phyloP scores from a whole-genome alignment of 2,888 invertebrate species.

The Diarsia dahlii region DNA sequence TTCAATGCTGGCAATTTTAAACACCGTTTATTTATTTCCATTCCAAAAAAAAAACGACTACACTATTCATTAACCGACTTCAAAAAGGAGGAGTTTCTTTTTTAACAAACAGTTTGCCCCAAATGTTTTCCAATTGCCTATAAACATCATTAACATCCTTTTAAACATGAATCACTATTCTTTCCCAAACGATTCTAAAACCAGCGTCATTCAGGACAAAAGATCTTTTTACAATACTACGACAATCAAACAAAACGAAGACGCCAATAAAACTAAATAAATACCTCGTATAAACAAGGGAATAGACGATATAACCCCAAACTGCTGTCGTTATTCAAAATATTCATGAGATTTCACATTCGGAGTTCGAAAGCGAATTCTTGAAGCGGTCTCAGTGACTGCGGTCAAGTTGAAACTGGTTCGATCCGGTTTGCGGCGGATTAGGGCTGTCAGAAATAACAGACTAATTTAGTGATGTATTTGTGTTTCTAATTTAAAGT shows the following conservation, averaged over 20 bases:
- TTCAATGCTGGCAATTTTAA: neutral
- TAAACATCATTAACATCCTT: neutral
- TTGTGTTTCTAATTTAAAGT: slow-evolving; percentile 32
- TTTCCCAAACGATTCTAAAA: neutral
- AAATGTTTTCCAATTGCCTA: neutral
- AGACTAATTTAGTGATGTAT: slow-evolving; percentile 33
- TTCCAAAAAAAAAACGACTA: neutral
- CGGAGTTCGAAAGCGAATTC: slow-evolving; percentile 54
- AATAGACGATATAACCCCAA: slow-evolving; percentile 56
- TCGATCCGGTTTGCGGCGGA: slow-evolving; percentile 42
- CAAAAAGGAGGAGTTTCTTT: too few species aligned
- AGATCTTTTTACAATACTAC: slow-evolving; percentile 27
- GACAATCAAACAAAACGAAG: slow-evolving; percentile 19
- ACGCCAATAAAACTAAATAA: slow-evolving; percentile 44
- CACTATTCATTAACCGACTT: neutral
- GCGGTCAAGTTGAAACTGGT: slow-evolving; percentile 46
- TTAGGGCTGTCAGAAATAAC: slow-evolving; percentile 54
- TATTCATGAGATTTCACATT: slow-evolving; percentile 67
- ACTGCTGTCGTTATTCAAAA: slow-evolving; percentile 62
- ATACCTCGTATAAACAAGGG: slow-evolving; percentile 27
- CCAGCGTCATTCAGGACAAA: slow-evolving; percentile 3
- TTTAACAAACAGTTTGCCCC: neutral
- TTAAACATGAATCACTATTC: neutral
- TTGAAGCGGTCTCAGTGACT: slow-evolving; percentile 44
- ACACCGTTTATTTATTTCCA: neutral